Base-by-base conservation (phyloP, 2,888 invertebrate genomes). In the Erebia palarica region DNA sequence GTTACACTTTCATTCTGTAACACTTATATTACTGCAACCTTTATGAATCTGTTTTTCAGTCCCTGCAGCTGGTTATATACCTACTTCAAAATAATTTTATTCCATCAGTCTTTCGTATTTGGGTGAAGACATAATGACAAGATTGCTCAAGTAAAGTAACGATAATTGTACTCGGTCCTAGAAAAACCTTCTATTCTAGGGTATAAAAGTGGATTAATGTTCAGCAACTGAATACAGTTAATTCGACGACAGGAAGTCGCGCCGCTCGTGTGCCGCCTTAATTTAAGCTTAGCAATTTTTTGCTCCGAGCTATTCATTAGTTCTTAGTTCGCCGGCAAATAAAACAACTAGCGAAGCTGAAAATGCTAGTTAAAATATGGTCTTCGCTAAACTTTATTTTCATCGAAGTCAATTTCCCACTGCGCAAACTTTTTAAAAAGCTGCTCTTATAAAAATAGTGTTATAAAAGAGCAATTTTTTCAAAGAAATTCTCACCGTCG, bases 381-480 rank as follows among this genome's bases (percentile, higher is more conserved):
- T 65, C 65, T 51, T 53, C 42, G 58, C 63, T 57, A 63, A 18
- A 68, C 36, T 65, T 65, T 61, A 69, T 65, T 71, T 68, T 61
- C 58, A 58, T 66, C 53, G 59, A 73, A 69, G 64, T 61, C 65
- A 67, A 68, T 71, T 69, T 73, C 64, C 58, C 68, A 66, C 53
- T 61, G 49, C 27, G 69, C 47, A 68, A 75, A 65, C 53, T 71
- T 74, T 66, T 57, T 60, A 64, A 69, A 69, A 73, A 74, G 65
- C 60, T 60, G 36, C 44, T 72, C 59, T 59, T 68, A 69, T 73
- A 75, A 66, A 73, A 73, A 65, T 73, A 61, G 68, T 71, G 69
- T 65, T 64, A 69, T 69, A 73, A 71, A 69, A 69, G 68, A 67
- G 70, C 9, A 69, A 71, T 75, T 75, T 73, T 67, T 65, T 68